phyloP scores from a whole-genome alignment of 2,113 vertebrate species.

The Osmerus eperlanus region DNA sequence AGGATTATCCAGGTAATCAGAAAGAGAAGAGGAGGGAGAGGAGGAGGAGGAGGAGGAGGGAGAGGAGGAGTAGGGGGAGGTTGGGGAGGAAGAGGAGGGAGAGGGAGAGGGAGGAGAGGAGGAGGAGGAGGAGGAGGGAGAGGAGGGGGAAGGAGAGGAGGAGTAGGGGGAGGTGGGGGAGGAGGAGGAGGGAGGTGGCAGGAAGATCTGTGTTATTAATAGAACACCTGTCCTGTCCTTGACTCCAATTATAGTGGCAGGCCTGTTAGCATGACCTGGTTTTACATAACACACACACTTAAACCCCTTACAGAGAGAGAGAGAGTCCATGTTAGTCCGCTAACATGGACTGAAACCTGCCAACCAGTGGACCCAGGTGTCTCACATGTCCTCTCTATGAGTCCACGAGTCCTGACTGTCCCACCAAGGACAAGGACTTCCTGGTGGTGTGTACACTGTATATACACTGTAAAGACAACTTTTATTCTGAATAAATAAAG shows the following conservation, averaged over 20 bases:
- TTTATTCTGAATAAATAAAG: no score
- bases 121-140: not conserved
- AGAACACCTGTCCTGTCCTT: slow-evolving; percentile 16
- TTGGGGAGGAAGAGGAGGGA: not conserved
- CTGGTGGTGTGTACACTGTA: no score
- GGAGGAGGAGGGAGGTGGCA: not conserved
- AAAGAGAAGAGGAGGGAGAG: not conserved
- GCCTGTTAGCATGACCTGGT: not conserved
- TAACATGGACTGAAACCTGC: not conserved
- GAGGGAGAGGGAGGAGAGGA: not conserved
- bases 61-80: not conserved
- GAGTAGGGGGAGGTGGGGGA: not conserved
- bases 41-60: not conserved
- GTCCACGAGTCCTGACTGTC: no score
- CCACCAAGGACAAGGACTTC: no score
- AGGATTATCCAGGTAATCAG: no score
- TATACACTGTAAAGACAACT: no score
- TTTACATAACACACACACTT: slow-evolving; percentile 25
- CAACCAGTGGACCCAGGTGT: no score
- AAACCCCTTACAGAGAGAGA: slow-evolving; percentile 6
- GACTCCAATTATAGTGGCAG: slow-evolving; percentile 17
- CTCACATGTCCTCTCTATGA: no score
- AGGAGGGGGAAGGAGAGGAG: not conserved
- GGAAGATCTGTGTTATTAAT: slow-evolving; percentile 15
- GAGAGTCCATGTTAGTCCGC: no score